A percentile compares a stretch with the other conserved stretches of the same genome.
phyloP scores from a whole-genome alignment of 2,113 vertebrate genomes.

The Ardeotis arabs region DNA sequence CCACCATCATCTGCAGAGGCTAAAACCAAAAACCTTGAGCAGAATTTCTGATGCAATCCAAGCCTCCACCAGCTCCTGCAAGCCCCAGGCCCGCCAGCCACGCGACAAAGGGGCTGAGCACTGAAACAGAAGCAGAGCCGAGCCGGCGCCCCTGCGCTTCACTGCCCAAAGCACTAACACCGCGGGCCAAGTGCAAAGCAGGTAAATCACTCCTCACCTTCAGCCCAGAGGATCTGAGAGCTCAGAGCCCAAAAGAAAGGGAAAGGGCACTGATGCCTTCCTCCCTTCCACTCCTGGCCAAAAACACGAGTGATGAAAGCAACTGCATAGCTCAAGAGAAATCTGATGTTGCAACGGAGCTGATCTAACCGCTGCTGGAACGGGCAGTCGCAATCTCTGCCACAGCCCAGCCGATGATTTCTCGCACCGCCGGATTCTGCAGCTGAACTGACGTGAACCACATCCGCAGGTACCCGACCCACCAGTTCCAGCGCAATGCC shows the following conservation, averaged over 20 bases:
- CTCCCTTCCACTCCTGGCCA: not conserved
- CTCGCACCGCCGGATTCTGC: rapidly evolving
- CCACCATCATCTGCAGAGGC: not conserved
- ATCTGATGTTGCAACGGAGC: not conserved
- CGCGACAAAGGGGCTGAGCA: not conserved
- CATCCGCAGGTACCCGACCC: not conserved
- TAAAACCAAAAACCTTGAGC: not conserved
- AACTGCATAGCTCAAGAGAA: not conserved
- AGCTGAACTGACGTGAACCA: not conserved
- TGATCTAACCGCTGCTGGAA: not conserved
- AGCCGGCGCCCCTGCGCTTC: not conserved
- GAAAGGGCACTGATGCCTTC: not conserved
- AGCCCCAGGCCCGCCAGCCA: not conserved
- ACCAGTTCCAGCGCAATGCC: rapidly evolving
- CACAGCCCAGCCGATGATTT: not conserved
- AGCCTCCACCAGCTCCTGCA: not conserved
- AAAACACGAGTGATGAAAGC: not conserved
- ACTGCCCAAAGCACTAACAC: not conserved
- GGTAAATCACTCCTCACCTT: not conserved
- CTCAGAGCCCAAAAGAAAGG: not conserved
- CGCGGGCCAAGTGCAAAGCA: not conserved
- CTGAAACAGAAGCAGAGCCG: not conserved
- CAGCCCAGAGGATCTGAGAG: not conserved
- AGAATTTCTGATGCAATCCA: not conserved
- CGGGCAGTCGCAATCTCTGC: not conserved